These are phyloP conservation scores for Micrasema minimum DNA, from an alignment of 1,140 invertebrate genomes.

Conservation along the genomic window DNA sequence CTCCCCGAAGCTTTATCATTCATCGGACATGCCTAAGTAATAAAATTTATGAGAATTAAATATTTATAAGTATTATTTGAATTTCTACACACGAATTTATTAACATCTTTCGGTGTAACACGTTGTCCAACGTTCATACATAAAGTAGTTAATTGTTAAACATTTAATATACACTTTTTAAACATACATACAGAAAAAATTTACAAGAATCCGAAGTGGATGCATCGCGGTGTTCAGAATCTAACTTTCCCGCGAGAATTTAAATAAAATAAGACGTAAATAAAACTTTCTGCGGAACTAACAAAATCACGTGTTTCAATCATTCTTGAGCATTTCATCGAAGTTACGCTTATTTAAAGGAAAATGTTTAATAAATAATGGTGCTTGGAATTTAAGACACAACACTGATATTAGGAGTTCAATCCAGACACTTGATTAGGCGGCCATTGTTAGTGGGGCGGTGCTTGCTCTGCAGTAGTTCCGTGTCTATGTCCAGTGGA, in stretches of 20 bases:
- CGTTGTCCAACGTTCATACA: neutral
- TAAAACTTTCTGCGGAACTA: neutral
- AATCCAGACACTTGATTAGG: too few species aligned
- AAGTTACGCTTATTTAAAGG: neutral
- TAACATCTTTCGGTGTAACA: constrained; percentile 10
- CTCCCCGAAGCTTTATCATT: neutral
- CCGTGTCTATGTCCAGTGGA: constrained; percentile 7
- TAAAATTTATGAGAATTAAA: constrained; percentile 26
- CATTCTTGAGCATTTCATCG: constrained; percentile 28
- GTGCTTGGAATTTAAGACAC: constrained; percentile 21
- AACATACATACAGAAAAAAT: constrained; percentile 16
- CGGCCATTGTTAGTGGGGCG: neutral
- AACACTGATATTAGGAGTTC: constrained; percentile 13
- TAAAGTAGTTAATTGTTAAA: neutral
- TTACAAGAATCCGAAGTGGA: neutral
- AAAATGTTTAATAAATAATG: constrained; percentile 7
- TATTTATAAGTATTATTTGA: constrained; percentile 14
- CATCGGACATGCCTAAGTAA: constrained; percentile 9
- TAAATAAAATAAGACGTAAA: constrained; percentile 7
- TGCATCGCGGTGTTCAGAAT: neutral
- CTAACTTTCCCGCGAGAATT: neutral
- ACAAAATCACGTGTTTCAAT: constrained; percentile 8
- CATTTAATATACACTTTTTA: constrained; percentile 15
- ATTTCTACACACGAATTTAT: constrained; percentile 18
- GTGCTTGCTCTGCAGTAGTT: neutral